Conservation (phyloP, 2,113 vertebrate genomes). For the Nothocercus julius region DNA sequence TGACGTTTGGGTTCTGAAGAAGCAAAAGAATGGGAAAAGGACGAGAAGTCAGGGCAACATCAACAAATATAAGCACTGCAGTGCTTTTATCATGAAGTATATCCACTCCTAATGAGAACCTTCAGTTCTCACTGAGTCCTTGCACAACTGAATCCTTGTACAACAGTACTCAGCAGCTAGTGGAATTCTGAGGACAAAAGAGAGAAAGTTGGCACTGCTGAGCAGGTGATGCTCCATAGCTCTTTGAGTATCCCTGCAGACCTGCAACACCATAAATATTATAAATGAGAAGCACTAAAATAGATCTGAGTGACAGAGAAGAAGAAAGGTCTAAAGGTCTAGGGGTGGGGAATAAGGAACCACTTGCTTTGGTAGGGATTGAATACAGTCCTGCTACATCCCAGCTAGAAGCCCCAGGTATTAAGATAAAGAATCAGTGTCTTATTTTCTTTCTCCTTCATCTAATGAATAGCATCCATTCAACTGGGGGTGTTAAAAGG, state of each 20-base stretch:
- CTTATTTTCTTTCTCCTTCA: background rate
- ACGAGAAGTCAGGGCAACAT: background rate
- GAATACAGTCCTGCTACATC: background rate
- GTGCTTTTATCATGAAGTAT: background rate
- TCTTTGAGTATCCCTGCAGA: background rate
- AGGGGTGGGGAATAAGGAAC: fast-evolving
- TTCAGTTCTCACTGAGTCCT: background rate
- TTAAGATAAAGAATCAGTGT: background rate
- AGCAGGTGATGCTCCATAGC: background rate
- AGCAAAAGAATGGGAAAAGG: background rate
- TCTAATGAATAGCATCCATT: background rate
- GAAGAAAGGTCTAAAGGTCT: background rate
- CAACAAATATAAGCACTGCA: background rate
- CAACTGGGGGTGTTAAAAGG: background rate
- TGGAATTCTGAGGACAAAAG: background rate
- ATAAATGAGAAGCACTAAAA: background rate
- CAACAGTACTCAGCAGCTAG: background rate
- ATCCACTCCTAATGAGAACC: background rate
- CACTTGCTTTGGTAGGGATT: background rate
- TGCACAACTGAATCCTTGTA: background rate
- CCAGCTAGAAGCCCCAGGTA: background rate
- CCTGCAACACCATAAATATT: background rate
- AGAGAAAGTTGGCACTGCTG: background rate
- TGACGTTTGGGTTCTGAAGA: background rate
- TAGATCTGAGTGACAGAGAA: background rate